A percentile compares a stretch with the other conserved stretches of the same genome.
Conservation (phyloP, 2,113 vertebrate species). For the Marcusenius ussheri region DNA sequence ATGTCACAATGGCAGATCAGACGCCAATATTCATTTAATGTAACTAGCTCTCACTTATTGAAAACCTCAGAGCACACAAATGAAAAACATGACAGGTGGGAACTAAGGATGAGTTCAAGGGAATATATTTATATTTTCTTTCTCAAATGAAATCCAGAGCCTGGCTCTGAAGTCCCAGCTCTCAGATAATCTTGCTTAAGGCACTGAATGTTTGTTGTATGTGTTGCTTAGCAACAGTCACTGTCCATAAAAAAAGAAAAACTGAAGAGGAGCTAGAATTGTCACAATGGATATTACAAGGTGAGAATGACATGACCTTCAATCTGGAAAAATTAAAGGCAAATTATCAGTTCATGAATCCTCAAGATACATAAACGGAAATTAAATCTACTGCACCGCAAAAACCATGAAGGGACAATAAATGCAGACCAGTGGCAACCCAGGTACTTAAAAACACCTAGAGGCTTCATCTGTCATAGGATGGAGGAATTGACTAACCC, state of each 20-base stretch:
- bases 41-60: background rate
- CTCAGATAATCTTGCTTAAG: background rate
- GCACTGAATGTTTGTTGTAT: slow-evolving; percentile 19
- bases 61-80: background rate
- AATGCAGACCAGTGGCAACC: background rate
- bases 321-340: background rate
- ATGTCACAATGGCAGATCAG: background rate
- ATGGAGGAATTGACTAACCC: background rate
- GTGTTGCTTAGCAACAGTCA: slow-evolving; percentile 16
- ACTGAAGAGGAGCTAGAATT: slow-evolving; percentile 15
- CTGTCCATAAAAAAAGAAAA: slow-evolving; percentile 20
- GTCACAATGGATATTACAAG: slow-evolving; percentile 28
- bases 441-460: background rate
- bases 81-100: background rate
- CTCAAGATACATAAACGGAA: background rate
- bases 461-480: background rate
- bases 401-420: background rate
- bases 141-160: slow-evolving; percentile 16
- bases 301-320: background rate
- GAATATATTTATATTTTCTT: slow-evolving; percentile 15
- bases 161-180: background rate
- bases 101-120: background rate
- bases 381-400: background rate
- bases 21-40: background rate
- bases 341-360: background rate